Conservation (phyloP, 64 coral and sea anemone genomes). For the Trachythela sp. region DNA sequence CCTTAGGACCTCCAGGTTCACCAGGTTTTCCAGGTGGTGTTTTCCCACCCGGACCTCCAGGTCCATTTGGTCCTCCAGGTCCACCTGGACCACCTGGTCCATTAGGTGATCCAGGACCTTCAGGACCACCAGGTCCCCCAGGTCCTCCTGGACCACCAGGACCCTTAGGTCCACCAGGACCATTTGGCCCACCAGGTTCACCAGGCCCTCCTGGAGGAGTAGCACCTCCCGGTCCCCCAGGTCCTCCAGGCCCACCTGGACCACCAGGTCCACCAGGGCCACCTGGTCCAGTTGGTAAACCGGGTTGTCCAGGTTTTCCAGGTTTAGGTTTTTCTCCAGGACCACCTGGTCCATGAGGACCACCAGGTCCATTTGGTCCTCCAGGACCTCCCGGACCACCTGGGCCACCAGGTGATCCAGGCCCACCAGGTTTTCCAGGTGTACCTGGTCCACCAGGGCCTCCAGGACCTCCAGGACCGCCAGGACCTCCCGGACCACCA, state of each 20-base stretch:
- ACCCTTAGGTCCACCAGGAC: constrained; percentile 34
- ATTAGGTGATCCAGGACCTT: not conserved
- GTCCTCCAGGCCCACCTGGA: constrained; percentile 51
- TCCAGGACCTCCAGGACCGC: not conserved
- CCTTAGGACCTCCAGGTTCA: too few relatives aligned
- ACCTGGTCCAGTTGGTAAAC: constrained; percentile 55
- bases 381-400: not conserved
- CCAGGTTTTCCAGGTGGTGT: not conserved
- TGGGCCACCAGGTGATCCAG: not conserved
- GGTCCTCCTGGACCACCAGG: constrained; percentile 7
- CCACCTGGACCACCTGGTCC: not conserved
- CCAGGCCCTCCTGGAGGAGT: constrained; percentile 65
- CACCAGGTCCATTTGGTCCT: constrained; percentile 4
- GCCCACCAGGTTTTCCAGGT: not conserved
- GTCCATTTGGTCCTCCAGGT: too few relatives aligned
- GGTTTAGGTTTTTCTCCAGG: not conserved
- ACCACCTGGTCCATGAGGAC: not conserved
- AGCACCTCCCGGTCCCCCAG: constrained; percentile 45
- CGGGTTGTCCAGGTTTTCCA: not conserved
- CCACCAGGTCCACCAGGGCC: constrained; percentile 67
- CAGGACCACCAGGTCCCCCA: constrained; percentile 26
- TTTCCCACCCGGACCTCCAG: too few relatives aligned
- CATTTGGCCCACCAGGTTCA: constrained; percentile 58
- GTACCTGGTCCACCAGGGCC: not conserved
- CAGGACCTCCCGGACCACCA: not conserved